Evolutionary conservation across 2,113 vertebrate species (phyloP).

Genomic region (Beaufortia kweichowensis): DNA sequence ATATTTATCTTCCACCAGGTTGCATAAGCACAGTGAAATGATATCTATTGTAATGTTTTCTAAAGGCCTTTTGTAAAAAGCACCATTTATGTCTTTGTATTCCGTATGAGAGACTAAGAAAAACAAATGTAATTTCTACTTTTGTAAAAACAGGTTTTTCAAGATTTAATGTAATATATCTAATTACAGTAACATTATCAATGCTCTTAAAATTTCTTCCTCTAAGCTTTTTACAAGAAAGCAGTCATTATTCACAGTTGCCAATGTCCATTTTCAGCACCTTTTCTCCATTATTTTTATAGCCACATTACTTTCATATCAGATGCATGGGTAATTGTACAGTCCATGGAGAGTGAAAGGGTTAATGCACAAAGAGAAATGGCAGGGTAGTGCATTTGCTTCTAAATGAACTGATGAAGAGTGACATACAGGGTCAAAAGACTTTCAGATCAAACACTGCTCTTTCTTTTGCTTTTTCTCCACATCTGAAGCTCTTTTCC

Average conservation of each 20-base stretch:
- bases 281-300: too few relatives aligned
- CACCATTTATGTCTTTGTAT: neutral
- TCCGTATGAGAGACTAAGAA: neutral
- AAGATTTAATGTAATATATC: too few relatives aligned
- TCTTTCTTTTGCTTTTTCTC: neutral
- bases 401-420: slow-evolving; percentile 24
- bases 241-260: too few relatives aligned
- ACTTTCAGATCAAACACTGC: neutral
- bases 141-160: too few relatives aligned
- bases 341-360: neutral
- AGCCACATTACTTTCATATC: too few relatives aligned
- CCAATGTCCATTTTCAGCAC: too few relatives aligned
- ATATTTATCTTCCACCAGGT: neutral
- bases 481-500: slow-evolving; percentile 1
- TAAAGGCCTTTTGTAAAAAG: neutral
- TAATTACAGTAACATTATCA: too few relatives aligned
- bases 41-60: neutral
- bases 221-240: too few relatives aligned
- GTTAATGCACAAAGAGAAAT: neutral
- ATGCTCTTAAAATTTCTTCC: too few relatives aligned
- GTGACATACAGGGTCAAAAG: slow-evolving; percentile 29
- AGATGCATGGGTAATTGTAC: neutral
- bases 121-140: too few relatives aligned
- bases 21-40: neutral
- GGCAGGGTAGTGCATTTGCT: neutral